Evolutionary conservation across 2,113 vertebrate genomes (phyloP).

Genomic region (Sylvilagus bachmani): DNA sequence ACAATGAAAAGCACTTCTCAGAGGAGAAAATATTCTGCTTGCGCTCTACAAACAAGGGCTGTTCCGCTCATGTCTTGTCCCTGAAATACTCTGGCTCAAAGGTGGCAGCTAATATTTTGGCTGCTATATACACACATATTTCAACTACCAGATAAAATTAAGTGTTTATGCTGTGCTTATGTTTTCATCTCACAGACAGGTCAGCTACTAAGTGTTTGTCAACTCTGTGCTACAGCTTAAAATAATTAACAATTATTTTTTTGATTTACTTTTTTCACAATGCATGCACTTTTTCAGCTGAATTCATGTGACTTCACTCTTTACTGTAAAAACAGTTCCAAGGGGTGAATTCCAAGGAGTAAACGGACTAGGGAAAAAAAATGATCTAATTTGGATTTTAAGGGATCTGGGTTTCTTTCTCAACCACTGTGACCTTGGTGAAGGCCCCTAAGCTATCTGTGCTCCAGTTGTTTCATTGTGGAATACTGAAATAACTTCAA

Average conservation of each 20-base stretch:
- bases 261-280: slow-evolving; percentile 29
- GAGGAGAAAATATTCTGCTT: not conserved
- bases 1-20: not conserved
- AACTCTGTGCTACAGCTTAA: not conserved
- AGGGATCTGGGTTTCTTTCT: slow-evolving; percentile 10
- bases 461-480: not conserved
- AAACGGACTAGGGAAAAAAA: not conserved
- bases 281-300: slow-evolving; percentile 27
- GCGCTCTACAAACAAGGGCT: not conserved
- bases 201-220: slow-evolving; percentile 50
- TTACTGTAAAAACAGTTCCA: slow-evolving; percentile 49
- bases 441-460: not conserved
- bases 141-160: slow-evolving; percentile 63
- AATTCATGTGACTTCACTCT: slow-evolving; percentile 50
- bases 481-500: slow-evolving; percentile 36
- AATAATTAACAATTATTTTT: slow-evolving; percentile 60
- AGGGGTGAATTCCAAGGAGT: not conserved
- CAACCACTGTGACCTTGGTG: not conserved
- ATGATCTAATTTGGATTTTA: not conserved
- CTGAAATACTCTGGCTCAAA: not conserved
- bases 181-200: slow-evolving; percentile 45
- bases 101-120: slow-evolving; percentile 45
- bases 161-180: slow-evolving; percentile 40
- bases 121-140: slow-evolving; percentile 60
- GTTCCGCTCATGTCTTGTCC: slow-evolving; percentile 2